Percentiles rank a stretch among this genome's conserved stretches.
Conservation (phyloP, 2,888 invertebrate species). For the Timandra comae region DNA sequence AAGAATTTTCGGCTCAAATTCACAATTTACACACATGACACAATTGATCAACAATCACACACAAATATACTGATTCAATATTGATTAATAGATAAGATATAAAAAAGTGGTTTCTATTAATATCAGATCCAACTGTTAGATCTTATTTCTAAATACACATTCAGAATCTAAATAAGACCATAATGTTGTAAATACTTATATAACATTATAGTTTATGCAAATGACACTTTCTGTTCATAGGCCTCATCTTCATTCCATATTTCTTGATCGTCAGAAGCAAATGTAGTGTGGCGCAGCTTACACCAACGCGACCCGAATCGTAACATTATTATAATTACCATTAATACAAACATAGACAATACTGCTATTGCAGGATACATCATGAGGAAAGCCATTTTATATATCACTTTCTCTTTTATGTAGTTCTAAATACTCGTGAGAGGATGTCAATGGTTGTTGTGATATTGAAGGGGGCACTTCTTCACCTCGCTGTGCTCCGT, state of each 20-base stretch:
- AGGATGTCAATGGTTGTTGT: slow-evolving; percentile 58
- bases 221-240: slow-evolving; percentile 80
- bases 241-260: slow-evolving; percentile 80
- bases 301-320: slow-evolving; percentile 85
- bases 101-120: too few relatives aligned
- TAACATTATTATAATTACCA: slow-evolving; percentile 84
- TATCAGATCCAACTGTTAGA: too few relatives aligned
- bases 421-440: slow-evolving; percentile 78
- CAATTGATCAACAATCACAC: too few relatives aligned
- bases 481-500: slow-evolving; percentile 37
- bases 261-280: slow-evolving; percentile 79
- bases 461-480: slow-evolving; percentile 51
- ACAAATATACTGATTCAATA: too few relatives aligned
- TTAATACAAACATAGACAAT: slow-evolving; percentile 83
- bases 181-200: too few relatives aligned
- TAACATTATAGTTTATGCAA: slow-evolving; percentile 58
- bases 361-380: slow-evolving; percentile 87
- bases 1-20: too few relatives aligned
- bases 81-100: too few relatives aligned
- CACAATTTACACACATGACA: too few relatives aligned
- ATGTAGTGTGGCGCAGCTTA: slow-evolving; percentile 81
- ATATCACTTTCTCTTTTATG: slow-evolving; percentile 90
- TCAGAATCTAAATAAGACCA: too few relatives aligned
- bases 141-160: too few relatives aligned
- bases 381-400: slow-evolving; percentile 83